Evolutionary conservation across 2,888 invertebrate genomes (phyloP).

Genomic region (Dicranocentrus wangi): DNA sequence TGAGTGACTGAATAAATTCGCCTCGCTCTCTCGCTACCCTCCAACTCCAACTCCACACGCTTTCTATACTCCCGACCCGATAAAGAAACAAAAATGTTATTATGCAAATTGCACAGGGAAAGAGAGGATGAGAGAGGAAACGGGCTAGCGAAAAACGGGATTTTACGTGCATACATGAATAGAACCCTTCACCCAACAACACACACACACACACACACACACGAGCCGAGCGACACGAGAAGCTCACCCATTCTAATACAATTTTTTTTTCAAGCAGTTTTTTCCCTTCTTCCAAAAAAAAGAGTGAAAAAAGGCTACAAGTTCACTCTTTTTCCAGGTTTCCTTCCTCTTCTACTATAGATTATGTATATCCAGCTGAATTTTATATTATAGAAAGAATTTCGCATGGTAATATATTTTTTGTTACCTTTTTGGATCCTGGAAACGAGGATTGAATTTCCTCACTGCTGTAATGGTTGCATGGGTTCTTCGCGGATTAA

Average conservation of each 20-base stretch:
- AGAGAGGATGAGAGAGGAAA: conserved; percentile 44
- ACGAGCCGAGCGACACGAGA: too few species aligned
- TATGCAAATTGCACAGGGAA: conserved; percentile 60
- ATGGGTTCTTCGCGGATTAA: conserved; percentile 88
- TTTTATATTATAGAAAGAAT: neutral
- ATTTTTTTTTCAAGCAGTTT: too few species aligned
- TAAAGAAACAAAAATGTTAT: conserved; percentile 61
- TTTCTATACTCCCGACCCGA: conserved; percentile 18
- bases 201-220: neutral
- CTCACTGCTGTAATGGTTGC: conserved; percentile 91
- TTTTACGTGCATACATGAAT: neutral
- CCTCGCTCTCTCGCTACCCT: conserved; percentile 4
- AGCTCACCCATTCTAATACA: too few species aligned
- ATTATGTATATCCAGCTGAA: too few species aligned
- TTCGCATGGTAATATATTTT: conserved; percentile 4
- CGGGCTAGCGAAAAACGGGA: conserved; percentile 23
- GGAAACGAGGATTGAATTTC: conserved; percentile 75
- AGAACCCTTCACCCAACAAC: neutral
- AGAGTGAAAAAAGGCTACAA: too few species aligned
- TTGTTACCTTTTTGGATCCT: conserved; percentile 70
- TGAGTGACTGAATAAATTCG: conserved; percentile 54
- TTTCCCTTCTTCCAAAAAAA: too few species aligned
- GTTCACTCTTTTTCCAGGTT: too few species aligned
- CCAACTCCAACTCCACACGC: too few species aligned
- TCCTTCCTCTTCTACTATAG: too few species aligned